Percentiles rank a stretch among this genome's conserved stretches.
Conservation (phyloP, 1,140 invertebrate species). For the Spodoptera frugiperda region DNA sequence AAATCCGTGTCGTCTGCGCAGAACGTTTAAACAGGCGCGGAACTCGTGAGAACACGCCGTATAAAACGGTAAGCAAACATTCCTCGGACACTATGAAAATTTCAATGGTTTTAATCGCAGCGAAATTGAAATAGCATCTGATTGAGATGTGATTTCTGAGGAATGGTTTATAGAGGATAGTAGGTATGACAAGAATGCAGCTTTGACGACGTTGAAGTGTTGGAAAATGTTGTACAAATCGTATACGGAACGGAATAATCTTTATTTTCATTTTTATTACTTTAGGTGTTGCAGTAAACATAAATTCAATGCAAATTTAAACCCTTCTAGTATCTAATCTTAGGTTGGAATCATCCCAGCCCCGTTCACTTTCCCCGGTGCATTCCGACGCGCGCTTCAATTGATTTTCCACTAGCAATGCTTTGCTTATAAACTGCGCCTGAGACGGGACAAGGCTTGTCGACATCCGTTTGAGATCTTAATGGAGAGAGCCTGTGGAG, state of each 20-base stretch:
- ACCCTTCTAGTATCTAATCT: conserved; percentile 42
- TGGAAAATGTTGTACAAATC: not conserved
- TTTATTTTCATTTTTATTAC: conserved; percentile 14
- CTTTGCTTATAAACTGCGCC: conserved; percentile 51
- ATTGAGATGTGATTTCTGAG: conserved; percentile 36
- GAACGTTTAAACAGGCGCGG: conserved; percentile 66
- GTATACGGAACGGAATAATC: not conserved
- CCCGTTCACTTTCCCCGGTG: conserved; percentile 51
- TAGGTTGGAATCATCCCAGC: conserved; percentile 28
- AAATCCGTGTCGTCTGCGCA: conserved; percentile 73
- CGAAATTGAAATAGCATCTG: conserved; percentile 12
- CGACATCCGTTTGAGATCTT: conserved; percentile 46
- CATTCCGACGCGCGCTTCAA: conserved; percentile 52
- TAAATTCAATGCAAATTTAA: conserved; percentile 14
- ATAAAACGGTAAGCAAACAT: conserved; percentile 62
- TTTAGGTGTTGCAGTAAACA: not conserved
- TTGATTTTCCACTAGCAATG: conserved; percentile 58
- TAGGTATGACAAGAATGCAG: conserved; percentile 16
- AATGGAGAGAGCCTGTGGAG: conserved; percentile 40
- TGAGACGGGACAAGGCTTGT: conserved; percentile 39
- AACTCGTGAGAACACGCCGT: conserved; percentile 74
- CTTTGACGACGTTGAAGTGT: not conserved
- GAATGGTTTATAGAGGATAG: conserved; percentile 19
- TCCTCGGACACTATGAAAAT: conserved; percentile 54
- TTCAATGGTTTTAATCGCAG: conserved; percentile 45